Base-by-base conservation (phyloP, 2,888 invertebrate genomes). In the Mycogona germanica region DNA sequence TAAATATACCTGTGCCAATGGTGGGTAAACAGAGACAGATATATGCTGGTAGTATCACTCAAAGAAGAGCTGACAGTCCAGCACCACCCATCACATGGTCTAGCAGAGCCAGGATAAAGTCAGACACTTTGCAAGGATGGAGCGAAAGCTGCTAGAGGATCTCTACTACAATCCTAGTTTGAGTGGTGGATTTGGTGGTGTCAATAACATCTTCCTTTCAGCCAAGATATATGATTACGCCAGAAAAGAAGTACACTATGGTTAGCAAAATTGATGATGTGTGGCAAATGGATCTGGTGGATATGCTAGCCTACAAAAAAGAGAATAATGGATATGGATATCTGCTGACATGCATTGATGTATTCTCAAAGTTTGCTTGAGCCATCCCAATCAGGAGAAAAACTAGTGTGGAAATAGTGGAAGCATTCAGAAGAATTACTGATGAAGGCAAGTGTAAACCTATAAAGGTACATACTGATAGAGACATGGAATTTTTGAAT, bases 331-430 rank as follows among this genome's bases (percentile, higher is more conserved):
- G 59, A 2, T 55, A 53, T 30, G 56, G 46, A 9, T 64, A 59
- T 55, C 42, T 64, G 19, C 49, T 65, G 2, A 61, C 58, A 1
- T 45, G 55, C 17, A 63, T 64, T 6, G 64, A 65, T 54, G 53
- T 61, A 7, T 60, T 64, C 21, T 59, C 58, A 7, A 61, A 61
- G 50, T 61, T 55, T 45, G 60, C 62, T 0, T 64, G 58, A 58
- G 61, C 54, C 0, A 40, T 59, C 2, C 58, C 63, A 12, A n/a
- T 64, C 6, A 61, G 60, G 55, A 51, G 53, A n/a, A 64, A 65
- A 55, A 58, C 54, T 5, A 57, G 55, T 1, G n/a, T 29, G n/a
- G 38, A 46, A 9, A 37, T 62, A 12, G 21, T 56, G 12, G 26
- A 29, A 7, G 62, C 59, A 4, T 59, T 62, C 21, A 17, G 56